Conservation (phyloP, 2,888 invertebrate species). For the Acleris laterana region DNA sequence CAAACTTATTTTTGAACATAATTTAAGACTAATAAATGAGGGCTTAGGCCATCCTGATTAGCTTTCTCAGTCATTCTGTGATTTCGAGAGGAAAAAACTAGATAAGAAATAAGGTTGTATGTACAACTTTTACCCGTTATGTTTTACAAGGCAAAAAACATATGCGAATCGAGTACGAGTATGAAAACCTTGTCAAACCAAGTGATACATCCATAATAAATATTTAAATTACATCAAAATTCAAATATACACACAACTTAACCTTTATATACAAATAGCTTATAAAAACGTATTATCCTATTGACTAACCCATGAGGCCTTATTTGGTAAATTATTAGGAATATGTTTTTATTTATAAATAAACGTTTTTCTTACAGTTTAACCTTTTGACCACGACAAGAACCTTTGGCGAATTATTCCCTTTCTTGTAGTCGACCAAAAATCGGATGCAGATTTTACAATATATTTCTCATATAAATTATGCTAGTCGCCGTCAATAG, state of each 20-base stretch:
- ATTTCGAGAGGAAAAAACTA: no score
- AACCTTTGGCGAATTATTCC: background rate
- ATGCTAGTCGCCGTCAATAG: background rate
- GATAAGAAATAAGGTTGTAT: no score
- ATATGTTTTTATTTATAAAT: slow-evolving; percentile 5
- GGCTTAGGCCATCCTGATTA: no score
- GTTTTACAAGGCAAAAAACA: background rate
- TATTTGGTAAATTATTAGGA: slow-evolving; percentile 22
- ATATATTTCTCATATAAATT: background rate
- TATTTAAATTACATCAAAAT: slow-evolving; percentile 5
- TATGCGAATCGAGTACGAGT: background rate
- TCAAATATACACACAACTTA: slow-evolving; percentile 20
- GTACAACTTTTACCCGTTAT: no score
- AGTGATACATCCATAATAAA: background rate
- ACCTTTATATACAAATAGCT: slow-evolving; percentile 19
- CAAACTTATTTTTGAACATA: no score
- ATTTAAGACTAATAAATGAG: no score
- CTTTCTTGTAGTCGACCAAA: background rate
- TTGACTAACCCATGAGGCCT: slow-evolving; percentile 12
- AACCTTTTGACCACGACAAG: slow-evolving; percentile 1
- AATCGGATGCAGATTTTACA: background rate
- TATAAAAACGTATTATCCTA: slow-evolving; percentile 13
- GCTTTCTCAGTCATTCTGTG: no score
- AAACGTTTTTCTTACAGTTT: slow-evolving; percentile 2
- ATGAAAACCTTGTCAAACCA: background rate